Evolutionary conservation across 2,888 invertebrate species (phyloP).

Genomic region (Aradus depressus): DNA sequence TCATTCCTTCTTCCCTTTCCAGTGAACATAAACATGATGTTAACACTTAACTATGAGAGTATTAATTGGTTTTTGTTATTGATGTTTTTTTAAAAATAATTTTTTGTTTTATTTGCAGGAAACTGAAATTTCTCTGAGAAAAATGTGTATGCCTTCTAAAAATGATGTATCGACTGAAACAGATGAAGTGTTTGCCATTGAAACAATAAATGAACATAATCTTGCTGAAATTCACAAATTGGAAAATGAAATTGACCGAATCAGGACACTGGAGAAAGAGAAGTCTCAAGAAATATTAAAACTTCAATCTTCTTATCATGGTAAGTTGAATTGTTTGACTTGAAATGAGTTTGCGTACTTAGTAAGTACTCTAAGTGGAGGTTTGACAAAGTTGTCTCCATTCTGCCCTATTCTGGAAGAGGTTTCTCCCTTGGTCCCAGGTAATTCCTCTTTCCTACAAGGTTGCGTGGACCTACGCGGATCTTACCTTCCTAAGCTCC

Average conservation of each 20-base stretch:
- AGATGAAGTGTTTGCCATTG: constrained; percentile 1
- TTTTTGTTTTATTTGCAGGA: constrained; percentile 6
- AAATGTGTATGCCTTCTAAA: not conserved
- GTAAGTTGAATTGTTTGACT: constrained; percentile 4
- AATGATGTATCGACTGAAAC: constrained; percentile 14
- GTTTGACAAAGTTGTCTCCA: too few species aligned
- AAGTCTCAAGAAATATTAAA: constrained; percentile 19
- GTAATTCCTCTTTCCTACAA: too few species aligned
- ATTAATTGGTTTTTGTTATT: too few species aligned
- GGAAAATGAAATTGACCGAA: constrained; percentile 19
- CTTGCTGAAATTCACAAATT: constrained; percentile 24
- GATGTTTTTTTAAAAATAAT: not conserved
- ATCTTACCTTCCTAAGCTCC: too few species aligned
- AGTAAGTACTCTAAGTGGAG: too few species aligned
- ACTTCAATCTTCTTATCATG: constrained; percentile 16
- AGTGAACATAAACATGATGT: too few species aligned
- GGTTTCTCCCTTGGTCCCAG: too few species aligned
- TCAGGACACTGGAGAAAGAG: constrained; percentile 13
- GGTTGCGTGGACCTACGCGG: too few species aligned
- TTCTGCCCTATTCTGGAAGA: too few species aligned
- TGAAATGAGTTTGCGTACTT: too few species aligned
- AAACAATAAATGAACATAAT: constrained; percentile 8
- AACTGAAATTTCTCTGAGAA: constrained; percentile 10
- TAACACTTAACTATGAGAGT: too few species aligned
- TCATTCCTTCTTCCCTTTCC: too few species aligned